These are phyloP conservation scores for Diachasmimorpha longicaudata DNA, from an alignment of 1,140 invertebrate species.

Conservation along the genomic window DNA sequence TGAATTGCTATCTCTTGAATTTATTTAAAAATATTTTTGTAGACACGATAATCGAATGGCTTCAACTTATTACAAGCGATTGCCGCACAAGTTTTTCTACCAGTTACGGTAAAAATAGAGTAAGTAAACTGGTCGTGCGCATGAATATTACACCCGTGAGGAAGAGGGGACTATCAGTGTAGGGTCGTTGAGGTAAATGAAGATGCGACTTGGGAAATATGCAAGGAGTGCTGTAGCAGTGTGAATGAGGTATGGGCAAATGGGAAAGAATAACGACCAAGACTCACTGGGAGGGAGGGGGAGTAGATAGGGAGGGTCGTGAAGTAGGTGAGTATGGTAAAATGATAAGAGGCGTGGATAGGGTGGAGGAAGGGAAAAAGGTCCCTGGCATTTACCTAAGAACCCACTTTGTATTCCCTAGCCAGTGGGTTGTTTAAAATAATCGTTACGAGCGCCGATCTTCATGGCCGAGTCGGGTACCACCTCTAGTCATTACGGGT, in stretches of 20 bases:
- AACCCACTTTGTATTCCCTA: slow-evolving; percentile 55
- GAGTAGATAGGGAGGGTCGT: neutral
- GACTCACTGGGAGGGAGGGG: neutral
- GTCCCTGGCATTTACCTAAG: slow-evolving; percentile 51
- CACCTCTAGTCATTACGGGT: neutral
- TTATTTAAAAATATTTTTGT: no score
- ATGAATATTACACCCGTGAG: neutral
- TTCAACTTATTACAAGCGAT: slow-evolving; percentile 18
- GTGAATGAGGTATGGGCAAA: slow-evolving; percentile 20
- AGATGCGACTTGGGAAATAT: slow-evolving; percentile 38
- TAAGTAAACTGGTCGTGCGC: neutral
- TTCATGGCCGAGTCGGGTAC: neutral
- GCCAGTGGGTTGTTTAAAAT: slow-evolving; percentile 50
- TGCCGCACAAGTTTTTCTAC: slow-evolving; percentile 3
- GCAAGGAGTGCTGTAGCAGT: slow-evolving; percentile 18
- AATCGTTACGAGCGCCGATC: slow-evolving; percentile 46
- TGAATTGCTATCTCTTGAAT: no score
- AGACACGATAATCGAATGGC: no score
- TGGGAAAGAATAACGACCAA: neutral
- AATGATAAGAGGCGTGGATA: neutral
- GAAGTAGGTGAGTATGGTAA: neutral
- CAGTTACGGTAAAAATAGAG: neutral
- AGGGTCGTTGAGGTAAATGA: slow-evolving; percentile 26
- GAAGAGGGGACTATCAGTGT: neutral
- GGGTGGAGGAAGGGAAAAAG: neutral